Evolutionary conservation across 2,113 vertebrate species (phyloP), one percentile per base, ranked within the genome.

Genomic region (Morone chrysops): DNA sequence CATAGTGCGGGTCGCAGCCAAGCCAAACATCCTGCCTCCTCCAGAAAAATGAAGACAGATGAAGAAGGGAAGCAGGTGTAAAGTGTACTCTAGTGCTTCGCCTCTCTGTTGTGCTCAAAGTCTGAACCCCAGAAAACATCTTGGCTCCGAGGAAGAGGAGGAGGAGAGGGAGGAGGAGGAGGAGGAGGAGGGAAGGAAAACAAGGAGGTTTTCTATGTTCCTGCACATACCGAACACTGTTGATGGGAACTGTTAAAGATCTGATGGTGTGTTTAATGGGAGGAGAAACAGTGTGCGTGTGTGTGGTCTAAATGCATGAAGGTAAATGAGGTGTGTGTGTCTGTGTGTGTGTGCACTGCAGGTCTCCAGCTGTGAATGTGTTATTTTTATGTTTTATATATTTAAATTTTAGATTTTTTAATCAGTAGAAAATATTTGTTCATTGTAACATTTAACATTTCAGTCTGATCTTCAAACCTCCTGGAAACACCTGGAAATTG

Each of bases 21-120:
- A 95, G 84, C 38, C 90, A 94, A 95, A 95, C 95, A 95, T 95
- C 95, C 94, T 95, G 92, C 90, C 93, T 91, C 85, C 92, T 84
- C 73, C 90, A 85, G 78, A 87, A 88, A 82, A 93, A 91, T 83
- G 93, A 91, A 93, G 94, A 95, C 88, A 79, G 91, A 94, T 90
- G 92, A 87, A 89, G 84, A 87, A 89, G 87, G 90, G 90, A 92
- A 94, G 90, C 94, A 95, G 95, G 95, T 95, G 95, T 92, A 93
- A 92, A 93, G 88, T 90, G 76, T 67, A 75, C 31, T 31, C 31
- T 31, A 31, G 31, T 31, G 31, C 31, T 31, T 31, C 31, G 31
- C 31, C 31, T 31, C 31, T 31, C 31, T 31, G 31, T 85, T 73
- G 76, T 50, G 57, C 51, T 8, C 68, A 9, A 41, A 36, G 9